phyloP scores from a whole-genome alignment of 2,113 vertebrate genomes.

The Megaceryle maxima region DNA sequence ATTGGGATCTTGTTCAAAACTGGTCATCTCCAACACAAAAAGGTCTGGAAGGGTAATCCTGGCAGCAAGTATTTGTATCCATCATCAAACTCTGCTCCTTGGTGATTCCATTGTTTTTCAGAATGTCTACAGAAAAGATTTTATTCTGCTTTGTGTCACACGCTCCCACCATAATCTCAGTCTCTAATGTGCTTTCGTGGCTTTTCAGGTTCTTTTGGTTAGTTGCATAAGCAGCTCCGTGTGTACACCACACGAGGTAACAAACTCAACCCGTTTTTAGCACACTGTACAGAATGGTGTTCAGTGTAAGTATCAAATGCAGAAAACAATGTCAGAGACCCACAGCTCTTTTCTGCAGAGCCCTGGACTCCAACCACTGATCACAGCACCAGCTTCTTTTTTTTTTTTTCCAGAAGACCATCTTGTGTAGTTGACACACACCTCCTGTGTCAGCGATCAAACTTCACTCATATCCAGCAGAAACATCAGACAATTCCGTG shows the following conservation, averaged over 20 bases:
- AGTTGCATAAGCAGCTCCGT: background rate
- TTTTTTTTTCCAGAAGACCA: background rate
- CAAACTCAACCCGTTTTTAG: background rate
- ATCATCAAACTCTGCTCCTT: background rate
- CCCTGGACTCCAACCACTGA: background rate
- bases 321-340: background rate
- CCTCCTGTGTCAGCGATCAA: background rate
- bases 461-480: background rate
- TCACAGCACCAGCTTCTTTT: background rate
- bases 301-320: background rate
- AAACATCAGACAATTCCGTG: background rate
- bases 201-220: background rate
- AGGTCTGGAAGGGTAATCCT: background rate
- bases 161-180: background rate
- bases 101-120: background rate
- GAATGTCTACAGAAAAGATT: background rate
- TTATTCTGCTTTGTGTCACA: background rate
- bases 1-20: background rate
- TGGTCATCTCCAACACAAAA: background rate
- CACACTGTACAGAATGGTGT: background rate
- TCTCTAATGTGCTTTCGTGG: background rate
- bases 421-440: background rate
- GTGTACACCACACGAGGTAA: background rate
- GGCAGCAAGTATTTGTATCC: background rate
- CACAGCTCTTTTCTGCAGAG: background rate